Evolutionary conservation across 1,140 invertebrate genomes (phyloP).

Genomic region (Drosophila busckii): DNA sequence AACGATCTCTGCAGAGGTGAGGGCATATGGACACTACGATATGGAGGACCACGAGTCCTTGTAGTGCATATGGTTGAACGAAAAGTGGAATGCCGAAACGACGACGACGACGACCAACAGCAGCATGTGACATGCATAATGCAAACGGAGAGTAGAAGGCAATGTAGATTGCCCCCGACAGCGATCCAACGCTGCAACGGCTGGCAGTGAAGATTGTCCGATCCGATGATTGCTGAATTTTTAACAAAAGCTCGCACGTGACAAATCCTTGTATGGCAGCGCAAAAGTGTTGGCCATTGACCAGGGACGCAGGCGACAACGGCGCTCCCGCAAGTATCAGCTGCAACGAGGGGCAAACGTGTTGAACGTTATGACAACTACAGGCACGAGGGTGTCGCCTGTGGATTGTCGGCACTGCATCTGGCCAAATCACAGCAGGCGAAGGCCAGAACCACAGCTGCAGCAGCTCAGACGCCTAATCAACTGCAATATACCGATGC

Average conservation of each 20-base stretch:
- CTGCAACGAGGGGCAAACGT: constrained; percentile 47
- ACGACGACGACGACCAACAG: constrained; percentile 2
- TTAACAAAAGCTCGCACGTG: constrained; percentile 78
- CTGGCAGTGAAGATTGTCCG: constrained; percentile 48
- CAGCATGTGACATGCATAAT: constrained; percentile 63
- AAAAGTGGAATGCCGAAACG: constrained; percentile 55
- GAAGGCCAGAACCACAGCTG: constrained; percentile 33
- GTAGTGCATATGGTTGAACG: constrained; percentile 28
- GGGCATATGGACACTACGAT: background rate
- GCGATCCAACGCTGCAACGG: constrained; percentile 12
- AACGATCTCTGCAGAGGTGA: constrained; percentile 40
- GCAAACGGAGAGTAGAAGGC: constrained; percentile 42
- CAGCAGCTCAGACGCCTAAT: background rate
- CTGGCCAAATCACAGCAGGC: constrained; percentile 23
- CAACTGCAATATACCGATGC: background rate
- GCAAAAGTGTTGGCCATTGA: constrained; percentile 28
- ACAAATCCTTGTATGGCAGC: constrained; percentile 78
- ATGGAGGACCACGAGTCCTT: constrained; percentile 13
- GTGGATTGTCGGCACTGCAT: constrained; percentile 28
- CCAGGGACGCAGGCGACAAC: constrained; percentile 14
- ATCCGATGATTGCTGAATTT: constrained; percentile 74
- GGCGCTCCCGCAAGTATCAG: constrained; percentile 1
- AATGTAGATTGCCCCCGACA: constrained; percentile 15
- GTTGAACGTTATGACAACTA: constrained; percentile 76
- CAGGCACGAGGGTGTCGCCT: constrained; percentile 59